phyloP scores from a whole-genome alignment of 1,140 invertebrate genomes.

The Drosophila repletoides region DNA sequence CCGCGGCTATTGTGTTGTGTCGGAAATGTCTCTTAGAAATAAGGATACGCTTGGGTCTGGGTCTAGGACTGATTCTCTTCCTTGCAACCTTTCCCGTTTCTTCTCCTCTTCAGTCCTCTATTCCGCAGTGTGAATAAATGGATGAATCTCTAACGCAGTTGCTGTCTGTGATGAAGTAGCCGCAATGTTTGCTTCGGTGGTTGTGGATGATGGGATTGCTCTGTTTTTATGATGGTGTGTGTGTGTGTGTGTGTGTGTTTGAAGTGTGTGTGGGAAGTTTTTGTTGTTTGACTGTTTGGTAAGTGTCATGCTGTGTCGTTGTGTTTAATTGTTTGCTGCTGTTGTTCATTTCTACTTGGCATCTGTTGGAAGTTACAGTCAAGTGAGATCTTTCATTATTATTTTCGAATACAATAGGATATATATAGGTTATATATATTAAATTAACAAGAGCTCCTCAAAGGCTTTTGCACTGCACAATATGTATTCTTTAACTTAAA shows the following conservation, averaged over 20 bases:
- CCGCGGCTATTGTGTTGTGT: slow-evolving; percentile 40
- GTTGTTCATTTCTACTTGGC: slow-evolving; percentile 26
- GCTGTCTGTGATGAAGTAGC: slow-evolving; percentile 37
- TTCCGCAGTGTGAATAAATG: slow-evolving; percentile 45
- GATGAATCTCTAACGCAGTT: slow-evolving; percentile 42
- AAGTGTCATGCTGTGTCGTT: slow-evolving; percentile 18
- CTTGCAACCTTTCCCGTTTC: neutral
- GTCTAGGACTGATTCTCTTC: neutral
- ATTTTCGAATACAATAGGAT: no score
- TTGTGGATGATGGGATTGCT: slow-evolving; percentile 14
- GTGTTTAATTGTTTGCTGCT: slow-evolving; percentile 35
- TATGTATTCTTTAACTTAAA: no score
- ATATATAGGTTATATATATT: no score
- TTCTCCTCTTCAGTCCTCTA: no score
- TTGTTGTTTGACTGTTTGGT: slow-evolving; percentile 21
- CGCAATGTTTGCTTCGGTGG: neutral
- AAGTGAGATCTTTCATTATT: neutral
- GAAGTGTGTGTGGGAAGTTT: slow-evolving; percentile 4
- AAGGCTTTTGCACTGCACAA: no score
- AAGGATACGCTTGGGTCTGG: slow-evolving; percentile 17
- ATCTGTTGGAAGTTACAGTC: slow-evolving; percentile 1
- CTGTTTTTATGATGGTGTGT: neutral
- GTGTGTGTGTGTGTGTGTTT: neutral
- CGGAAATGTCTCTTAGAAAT: slow-evolving; percentile 37
- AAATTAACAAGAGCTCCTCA: no score